These are phyloP conservation scores for Coboldia fuscipes DNA, from an alignment of 1,140 invertebrate genomes.

Conservation along the genomic window DNA sequence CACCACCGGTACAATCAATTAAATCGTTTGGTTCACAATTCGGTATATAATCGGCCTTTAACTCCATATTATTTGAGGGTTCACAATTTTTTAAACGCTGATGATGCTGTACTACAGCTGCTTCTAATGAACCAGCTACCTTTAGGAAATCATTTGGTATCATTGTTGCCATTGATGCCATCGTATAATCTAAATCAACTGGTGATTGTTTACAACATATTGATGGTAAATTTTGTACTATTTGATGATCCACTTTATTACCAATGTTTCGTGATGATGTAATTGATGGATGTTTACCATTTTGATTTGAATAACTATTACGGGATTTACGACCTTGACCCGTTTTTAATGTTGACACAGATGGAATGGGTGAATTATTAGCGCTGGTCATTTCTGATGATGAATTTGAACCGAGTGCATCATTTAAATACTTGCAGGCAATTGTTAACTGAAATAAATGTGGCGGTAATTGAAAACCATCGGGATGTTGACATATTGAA, in stretches of 20 bases:
- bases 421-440: conserved; percentile 14
- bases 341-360: conserved; percentile 2
- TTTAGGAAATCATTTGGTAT: too few relatives aligned
- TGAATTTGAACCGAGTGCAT: too few relatives aligned
- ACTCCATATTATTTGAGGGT: too few relatives aligned
- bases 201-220: too few relatives aligned
- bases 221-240: too few relatives aligned
- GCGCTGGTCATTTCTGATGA: too few relatives aligned
- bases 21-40: conserved; percentile 6
- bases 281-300: conserved; percentile 5
- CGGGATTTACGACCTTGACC: conserved; percentile 2
- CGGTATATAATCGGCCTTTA: conserved; percentile 9
- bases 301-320: not conserved
- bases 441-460: conserved; percentile 15
- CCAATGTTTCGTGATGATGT: conserved; percentile 2
- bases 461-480: conserved; percentile 13
- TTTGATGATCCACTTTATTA: not conserved
- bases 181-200: too few relatives aligned
- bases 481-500: conserved; percentile 28
- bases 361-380: conserved; percentile 6
- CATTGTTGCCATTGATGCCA: conserved; percentile 20
- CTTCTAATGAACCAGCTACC: too few relatives aligned
- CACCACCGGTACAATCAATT: conserved; percentile 4
- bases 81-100: too few relatives aligned
- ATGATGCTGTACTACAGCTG: too few relatives aligned